Evolutionary conservation across 2,797 vertebrate species (phyloP).

Genomic region (Hyperoplus lanceolatus): DNA sequence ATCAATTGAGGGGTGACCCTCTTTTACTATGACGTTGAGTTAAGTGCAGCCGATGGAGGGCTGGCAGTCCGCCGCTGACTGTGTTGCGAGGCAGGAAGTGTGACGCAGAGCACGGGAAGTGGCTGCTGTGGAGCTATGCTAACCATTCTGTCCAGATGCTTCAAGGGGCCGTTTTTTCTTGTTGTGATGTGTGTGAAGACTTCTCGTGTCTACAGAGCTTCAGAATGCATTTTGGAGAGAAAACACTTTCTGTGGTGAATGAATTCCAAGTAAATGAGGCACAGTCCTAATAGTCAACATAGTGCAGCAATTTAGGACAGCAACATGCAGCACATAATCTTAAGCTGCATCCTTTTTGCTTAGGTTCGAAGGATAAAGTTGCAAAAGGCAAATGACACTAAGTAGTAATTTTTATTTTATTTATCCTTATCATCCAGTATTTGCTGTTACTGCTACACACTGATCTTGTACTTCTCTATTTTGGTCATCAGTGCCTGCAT

Average conservation of each 20-base stretch:
- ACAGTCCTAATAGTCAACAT: not conserved
- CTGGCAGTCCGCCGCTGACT: constrained; percentile 57
- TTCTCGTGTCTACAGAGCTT: not conserved
- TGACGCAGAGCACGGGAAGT: constrained; percentile 75
- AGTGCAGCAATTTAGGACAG: not conserved
- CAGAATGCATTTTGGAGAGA: not conserved
- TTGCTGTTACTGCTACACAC: not conserved
- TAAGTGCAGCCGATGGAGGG: constrained; percentile 7
- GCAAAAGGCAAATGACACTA: not conserved
- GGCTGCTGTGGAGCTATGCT: constrained; percentile 60
- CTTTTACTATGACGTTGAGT: no score
- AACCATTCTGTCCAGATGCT: constrained; percentile 42
- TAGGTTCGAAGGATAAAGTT: not conserved
- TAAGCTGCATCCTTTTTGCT: not conserved
- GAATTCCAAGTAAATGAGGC: not conserved
- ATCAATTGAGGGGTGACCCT: no score
- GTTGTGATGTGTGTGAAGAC: not conserved
- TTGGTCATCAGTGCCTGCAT: not conserved
- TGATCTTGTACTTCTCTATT: constrained; percentile 2
- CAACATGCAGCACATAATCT: not conserved
- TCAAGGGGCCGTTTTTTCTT: not conserved
- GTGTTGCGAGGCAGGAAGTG: constrained; percentile 74
- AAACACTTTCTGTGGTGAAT: not conserved
- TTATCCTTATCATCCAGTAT: not conserved
- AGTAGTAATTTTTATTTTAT: no score